These are phyloP conservation scores for Micropoecilia bifurca DNA, from an alignment of 2,797 vertebrate genomes.

Conservation along the genomic window DNA sequence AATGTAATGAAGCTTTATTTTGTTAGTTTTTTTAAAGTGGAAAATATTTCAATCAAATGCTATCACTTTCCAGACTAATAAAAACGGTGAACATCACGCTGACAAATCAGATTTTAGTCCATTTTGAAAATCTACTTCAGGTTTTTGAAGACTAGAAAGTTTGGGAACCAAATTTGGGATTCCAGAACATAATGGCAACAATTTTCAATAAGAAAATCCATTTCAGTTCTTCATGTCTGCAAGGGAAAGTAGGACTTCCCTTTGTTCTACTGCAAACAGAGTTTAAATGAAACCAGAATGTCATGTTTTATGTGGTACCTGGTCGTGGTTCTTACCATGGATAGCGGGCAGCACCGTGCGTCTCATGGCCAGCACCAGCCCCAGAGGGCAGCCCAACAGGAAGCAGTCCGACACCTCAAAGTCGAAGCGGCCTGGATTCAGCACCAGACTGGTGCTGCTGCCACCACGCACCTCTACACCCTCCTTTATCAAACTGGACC, in stretches of 20 bases:
- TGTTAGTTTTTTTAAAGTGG: background rate
- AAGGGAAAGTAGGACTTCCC: background rate
- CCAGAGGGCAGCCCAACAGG: slow-evolving; percentile 94
- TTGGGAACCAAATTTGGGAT: no score
- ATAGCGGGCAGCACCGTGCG: slow-evolving; percentile 91
- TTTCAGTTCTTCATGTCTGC: background rate
- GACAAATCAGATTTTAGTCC: background rate
- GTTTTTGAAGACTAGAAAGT: background rate
- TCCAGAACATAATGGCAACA: background rate
- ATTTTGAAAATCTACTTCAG: background rate
- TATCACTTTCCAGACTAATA: background rate
- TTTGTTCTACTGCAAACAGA: background rate
- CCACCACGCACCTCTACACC: slow-evolving; percentile 79
- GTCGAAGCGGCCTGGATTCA: slow-evolving; percentile 90
- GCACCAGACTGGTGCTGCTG: slow-evolving; percentile 80
- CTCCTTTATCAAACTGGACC: slow-evolving; percentile 87
- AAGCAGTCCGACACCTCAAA: slow-evolving; percentile 98
- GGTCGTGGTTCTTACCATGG: slow-evolving; percentile 83
- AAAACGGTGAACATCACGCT: background rate
- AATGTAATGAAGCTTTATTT: background rate
- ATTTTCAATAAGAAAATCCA: background rate
- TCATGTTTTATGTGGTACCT: background rate
- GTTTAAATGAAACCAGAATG: background rate
- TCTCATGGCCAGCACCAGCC: slow-evolving; percentile 97
- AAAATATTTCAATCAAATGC: background rate